Percentiles rank a stretch among this genome's conserved stretches.
phyloP scores from a whole-genome alignment of 1,140 invertebrate species.

The Olivierus martensii region DNA sequence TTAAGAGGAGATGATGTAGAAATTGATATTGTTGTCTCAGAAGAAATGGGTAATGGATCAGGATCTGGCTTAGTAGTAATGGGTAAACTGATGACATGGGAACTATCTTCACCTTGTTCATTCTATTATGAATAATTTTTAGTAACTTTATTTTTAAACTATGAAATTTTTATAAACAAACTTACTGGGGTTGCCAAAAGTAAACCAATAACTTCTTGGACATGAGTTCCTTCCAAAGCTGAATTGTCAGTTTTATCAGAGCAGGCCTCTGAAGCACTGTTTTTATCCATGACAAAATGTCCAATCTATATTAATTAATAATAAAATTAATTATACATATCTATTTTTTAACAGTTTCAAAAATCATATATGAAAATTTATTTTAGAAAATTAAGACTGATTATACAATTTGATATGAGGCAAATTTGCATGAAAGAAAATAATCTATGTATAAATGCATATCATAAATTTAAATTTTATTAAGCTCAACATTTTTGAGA shows the following conservation, averaged over 20 bases:
- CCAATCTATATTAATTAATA: too few relatives aligned
- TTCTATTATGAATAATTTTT: not conserved
- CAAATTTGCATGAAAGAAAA: too few relatives aligned
- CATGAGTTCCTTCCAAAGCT: slow-evolving; percentile 3
- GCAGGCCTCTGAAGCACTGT: not conserved
- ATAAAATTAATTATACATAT: too few relatives aligned
- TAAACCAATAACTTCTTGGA: slow-evolving; percentile 10
- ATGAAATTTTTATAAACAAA: not conserved
- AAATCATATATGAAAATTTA: too few relatives aligned
- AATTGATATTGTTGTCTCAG: slow-evolving; percentile 5
- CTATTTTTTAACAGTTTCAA: too few relatives aligned
- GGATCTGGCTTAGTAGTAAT: slow-evolving; percentile 1
- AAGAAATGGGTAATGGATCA: not conserved
- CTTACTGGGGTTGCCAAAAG: slow-evolving; percentile 1
- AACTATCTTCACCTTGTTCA: slow-evolving; percentile 4
- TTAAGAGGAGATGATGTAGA: slow-evolving; percentile 7
- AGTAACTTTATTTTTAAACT: not conserved
- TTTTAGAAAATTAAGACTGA: too few relatives aligned
- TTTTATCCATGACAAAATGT: not conserved
- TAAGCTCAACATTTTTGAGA: too few relatives aligned
- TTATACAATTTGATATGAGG: too few relatives aligned
- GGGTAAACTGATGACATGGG: not conserved
- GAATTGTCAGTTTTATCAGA: not conserved
- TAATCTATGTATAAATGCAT: too few relatives aligned
- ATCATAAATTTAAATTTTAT: too few relatives aligned